Evolutionary conservation across 2,888 invertebrate genomes (phyloP), one percentile per base, ranked within the genome.

Genomic region (Dendrolimus houi): DNA sequence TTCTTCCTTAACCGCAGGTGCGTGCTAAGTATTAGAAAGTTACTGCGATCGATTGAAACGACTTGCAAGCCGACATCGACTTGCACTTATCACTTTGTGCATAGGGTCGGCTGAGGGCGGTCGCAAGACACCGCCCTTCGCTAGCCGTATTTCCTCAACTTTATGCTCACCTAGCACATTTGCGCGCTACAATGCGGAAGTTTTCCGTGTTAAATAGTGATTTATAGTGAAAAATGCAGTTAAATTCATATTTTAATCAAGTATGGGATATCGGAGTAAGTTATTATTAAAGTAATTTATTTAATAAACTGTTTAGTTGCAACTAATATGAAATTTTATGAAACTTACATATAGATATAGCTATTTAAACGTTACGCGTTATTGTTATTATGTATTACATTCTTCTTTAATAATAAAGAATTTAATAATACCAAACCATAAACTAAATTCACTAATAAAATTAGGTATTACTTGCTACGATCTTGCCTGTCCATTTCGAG

Each of bases 11-110:
- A 67, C 61, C 62, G 63, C 47, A 67, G 68, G 67, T 67, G 64
- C 66, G 64, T 65, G 64, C 6, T 29, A 29, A 29, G 29, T 29
- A 29, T 64, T 71, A 77, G 80, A 83, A 83, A 83, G 79, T 80
- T 67, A 66, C 72, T 72, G 69, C 80, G 83, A 85, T 87, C 85
- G 83, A 80, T 82, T 79, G 66, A 71, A 64, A 67, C 66, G 71
- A 71, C 72, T 71, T 72, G 70, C 70, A 72, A 69, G 64, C 66
- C 69, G 70, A 68, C 70, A 66, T 68, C 68, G 68, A 71, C 74
- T 78, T 84, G 86, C 87, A 86, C 80, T 83, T 77, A 74, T 79
- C 87, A 87, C 82, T 85, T 78, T 73, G 77, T 81, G 82, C 83
- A 84, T 76, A 78, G 82, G 75, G 71, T 69, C 74, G 72, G 72